Evolutionary conservation across 2,888 invertebrate species (phyloP), one percentile per base, ranked within the genome.

Genomic region (Syrphus vitripennis): DNA sequence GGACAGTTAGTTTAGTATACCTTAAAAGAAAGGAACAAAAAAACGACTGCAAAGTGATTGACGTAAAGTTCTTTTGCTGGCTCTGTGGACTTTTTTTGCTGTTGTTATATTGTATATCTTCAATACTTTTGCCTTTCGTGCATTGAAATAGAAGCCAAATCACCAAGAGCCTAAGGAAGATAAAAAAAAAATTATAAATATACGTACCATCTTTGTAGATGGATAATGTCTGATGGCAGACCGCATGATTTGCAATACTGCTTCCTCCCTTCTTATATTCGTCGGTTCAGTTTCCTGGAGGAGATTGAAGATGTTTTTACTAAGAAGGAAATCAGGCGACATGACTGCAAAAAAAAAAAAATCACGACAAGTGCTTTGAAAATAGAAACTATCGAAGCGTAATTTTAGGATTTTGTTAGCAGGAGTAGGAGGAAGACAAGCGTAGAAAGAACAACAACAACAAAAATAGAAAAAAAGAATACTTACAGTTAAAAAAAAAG

Each of bases 171-270:
- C 31, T 21, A 1, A 2, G 10, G 5, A 37, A 53, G 4, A 21
- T 57, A 26, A 21, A 26, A 69, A 50, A 40, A 45, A 67, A 57
- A 14, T 3, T 26, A 76, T 59, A 45, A 76, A 42, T 55, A 59
- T 70, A 50, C 9, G 19, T 55, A 34, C 2, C 12, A 57, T 7
- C 26, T 40, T 78, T 50, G 61, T 61, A 19, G 63, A 76, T 57
- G 42, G 45, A 31, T 42, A 71, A 55, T 55, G 24, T 34, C 50
- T 65, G 70, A 57, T 63, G 70, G 50, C 19, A 34, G 53, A 53
- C 48, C 59, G 31, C 61, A 61, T 67, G 77, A 82, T 70, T 82
- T 77, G 77, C 63, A 65, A 63, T 63, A 61, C 12, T 31, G 9
- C 14, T 12, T 4, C 16, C 26, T 55, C 29, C 16, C 7, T 29